A percentile compares a stretch with the other conserved stretches of the same genome.
These are phyloP conservation scores for Synergus umbraculus DNA, from an alignment of 2,888 invertebrate genomes.

Conservation along the genomic window DNA sequence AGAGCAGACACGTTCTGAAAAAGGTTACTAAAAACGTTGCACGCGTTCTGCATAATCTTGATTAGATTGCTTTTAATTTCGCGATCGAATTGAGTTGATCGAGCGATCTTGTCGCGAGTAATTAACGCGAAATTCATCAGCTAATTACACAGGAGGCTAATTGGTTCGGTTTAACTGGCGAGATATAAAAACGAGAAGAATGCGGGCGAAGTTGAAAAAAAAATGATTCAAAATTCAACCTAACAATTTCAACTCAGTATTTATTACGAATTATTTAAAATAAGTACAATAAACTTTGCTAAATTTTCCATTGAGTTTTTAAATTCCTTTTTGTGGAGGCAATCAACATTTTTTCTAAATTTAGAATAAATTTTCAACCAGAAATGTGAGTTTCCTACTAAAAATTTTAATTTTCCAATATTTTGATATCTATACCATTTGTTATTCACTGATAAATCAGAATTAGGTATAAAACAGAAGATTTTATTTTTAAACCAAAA, in stretches of 20 bases:
- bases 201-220: not conserved
- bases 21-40: not conserved
- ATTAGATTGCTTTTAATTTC: conserved; percentile 19
- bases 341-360: not conserved
- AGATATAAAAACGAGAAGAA: not conserved
- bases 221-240: not conserved
- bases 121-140: conserved; percentile 69
- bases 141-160: conserved; percentile 69
- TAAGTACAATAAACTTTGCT: not conserved
- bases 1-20: not conserved
- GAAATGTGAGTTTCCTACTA: no score
- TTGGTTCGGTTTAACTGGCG: conserved; percentile 45
- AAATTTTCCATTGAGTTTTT: not conserved
- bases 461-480: no score
- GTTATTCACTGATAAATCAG: no score
- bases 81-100: conserved; percentile 36
- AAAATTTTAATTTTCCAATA: no score
- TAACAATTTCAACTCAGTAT: not conserved
- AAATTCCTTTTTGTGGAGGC: not conserved
- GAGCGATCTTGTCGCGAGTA: conserved; percentile 60
- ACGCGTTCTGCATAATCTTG: not conserved
- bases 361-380: not conserved
- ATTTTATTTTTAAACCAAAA: no score
- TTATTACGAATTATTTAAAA: no score
- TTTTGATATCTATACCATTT: no score